These are phyloP conservation scores for Elephantulus edwardii DNA, from an alignment of 2,113 vertebrate genomes.

Conservation along the genomic window DNA sequence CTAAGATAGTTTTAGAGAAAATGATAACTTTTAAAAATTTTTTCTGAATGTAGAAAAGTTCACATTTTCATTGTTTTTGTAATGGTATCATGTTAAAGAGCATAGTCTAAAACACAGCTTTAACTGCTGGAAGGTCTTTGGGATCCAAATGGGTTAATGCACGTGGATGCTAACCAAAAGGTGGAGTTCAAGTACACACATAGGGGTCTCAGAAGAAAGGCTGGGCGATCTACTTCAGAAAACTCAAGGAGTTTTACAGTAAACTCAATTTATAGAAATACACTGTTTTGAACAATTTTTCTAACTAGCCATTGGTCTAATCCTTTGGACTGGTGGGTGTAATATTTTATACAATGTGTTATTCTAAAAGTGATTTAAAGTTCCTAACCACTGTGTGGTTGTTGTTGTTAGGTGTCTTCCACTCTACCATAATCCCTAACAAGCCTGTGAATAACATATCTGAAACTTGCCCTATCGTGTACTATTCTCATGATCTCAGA, in stretches of 20 bases:
- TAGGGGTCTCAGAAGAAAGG: no score
- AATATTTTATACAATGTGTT: not conserved
- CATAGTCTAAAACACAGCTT: not conserved
- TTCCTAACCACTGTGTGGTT: not conserved
- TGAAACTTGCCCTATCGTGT: no score
- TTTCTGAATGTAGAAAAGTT: slow-evolving; percentile 37
- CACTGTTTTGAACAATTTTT: not conserved
- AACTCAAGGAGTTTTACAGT: no score
- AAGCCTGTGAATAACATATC: no score
- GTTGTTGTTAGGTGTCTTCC: no score
- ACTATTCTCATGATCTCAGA: no score
- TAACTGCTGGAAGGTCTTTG: not conserved
- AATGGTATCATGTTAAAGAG: slow-evolving; percentile 26
- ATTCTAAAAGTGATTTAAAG: not conserved
- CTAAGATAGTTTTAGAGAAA: slow-evolving; percentile 57
- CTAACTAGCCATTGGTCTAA: not conserved
- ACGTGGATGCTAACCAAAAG: no score
- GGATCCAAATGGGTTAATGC: no score
- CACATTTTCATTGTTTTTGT: slow-evolving; percentile 26
- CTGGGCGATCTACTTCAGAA: no score
- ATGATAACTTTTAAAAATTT: slow-evolving; percentile 41
- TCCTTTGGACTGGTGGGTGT: not conserved
- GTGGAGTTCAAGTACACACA: no score
- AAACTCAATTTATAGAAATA: not conserved
- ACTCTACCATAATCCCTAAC: no score